phyloP scores from a whole-genome alignment of 2,888 invertebrate species.

The Ischnus inquisitorius region DNA sequence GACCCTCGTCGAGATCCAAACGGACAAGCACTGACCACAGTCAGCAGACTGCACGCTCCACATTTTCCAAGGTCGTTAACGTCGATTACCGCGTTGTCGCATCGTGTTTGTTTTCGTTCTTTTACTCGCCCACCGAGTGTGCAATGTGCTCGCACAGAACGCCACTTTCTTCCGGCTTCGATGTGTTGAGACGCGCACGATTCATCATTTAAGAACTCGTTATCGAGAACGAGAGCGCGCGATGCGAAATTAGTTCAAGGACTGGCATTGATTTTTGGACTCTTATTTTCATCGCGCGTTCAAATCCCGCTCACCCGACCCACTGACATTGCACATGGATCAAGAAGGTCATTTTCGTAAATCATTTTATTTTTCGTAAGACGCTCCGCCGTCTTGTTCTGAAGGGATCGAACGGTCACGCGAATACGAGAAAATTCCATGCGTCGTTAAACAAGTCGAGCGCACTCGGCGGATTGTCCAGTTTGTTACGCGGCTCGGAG shows the following conservation, averaged over 20 bases:
- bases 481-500: slow-evolving; percentile 38
- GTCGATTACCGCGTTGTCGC: slow-evolving; percentile 34
- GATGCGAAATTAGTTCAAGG: slow-evolving; percentile 60
- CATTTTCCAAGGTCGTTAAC: slow-evolving; percentile 63
- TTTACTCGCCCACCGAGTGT: background rate
- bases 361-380: background rate
- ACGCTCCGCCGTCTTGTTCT: background rate
- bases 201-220: slow-evolving; percentile 49
- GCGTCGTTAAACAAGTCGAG: slow-evolving; percentile 24
- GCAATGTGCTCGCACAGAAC: background rate
- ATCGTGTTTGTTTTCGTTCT: slow-evolving; percentile 17
- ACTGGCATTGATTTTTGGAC: slow-evolving; percentile 34
- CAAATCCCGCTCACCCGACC: background rate
- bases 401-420: background rate
- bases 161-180: slow-evolving; percentile 58
- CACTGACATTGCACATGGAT: slow-evolving; percentile 34
- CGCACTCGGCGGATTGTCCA: slow-evolving; percentile 34
- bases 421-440: slow-evolving; percentile 2
- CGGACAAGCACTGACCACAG: slow-evolving; percentile 44
- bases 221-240: slow-evolving; percentile 6
- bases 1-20: slow-evolving; percentile 33
- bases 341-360: slow-evolving; percentile 18
- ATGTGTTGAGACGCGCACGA: slow-evolving; percentile 25
- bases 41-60: slow-evolving; percentile 51
- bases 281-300: background rate